These are phyloP conservation scores for Corydoras maculifer DNA, from an alignment of 2,113 vertebrate species.

Conservation along the genomic window DNA sequence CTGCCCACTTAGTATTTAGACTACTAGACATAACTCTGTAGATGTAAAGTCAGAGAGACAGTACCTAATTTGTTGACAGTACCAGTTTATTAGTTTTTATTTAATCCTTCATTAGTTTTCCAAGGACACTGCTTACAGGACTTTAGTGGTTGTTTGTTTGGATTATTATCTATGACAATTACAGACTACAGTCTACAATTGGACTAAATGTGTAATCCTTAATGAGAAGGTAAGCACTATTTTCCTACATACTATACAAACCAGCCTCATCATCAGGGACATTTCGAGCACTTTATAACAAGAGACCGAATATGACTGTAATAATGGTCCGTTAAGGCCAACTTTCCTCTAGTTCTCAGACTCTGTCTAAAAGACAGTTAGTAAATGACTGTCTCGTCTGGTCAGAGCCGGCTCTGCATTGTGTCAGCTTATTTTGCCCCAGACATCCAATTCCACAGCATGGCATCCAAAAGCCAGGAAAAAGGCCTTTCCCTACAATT, in stretches of 20 bases:
- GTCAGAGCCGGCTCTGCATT: conserved; percentile 25
- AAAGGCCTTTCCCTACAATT: not conserved
- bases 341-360: conserved; percentile 32
- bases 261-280: conserved; percentile 7
- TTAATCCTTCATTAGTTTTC: no score
- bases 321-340: conserved; percentile 29
- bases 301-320: conserved; percentile 37
- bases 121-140: no score
- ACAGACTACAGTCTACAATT: no score
- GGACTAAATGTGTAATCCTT: not conserved
- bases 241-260: conserved; percentile 25
- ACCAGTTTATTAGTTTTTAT: no score
- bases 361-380: conserved; percentile 39
- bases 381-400: conserved; percentile 37
- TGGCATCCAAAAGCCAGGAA: not conserved
- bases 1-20: not conserved
- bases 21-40: not conserved
- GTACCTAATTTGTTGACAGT: no score
- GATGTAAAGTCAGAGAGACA: no score
- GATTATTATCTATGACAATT: no score
- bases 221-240: conserved; percentile 5
- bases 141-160: no score
- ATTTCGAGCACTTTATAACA: conserved; percentile 20
- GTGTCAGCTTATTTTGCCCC: conserved; percentile 20
- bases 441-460: conserved; percentile 10